phyloP scores from a whole-genome alignment of 2,113 vertebrate genomes.

The Lanius collurio region DNA sequence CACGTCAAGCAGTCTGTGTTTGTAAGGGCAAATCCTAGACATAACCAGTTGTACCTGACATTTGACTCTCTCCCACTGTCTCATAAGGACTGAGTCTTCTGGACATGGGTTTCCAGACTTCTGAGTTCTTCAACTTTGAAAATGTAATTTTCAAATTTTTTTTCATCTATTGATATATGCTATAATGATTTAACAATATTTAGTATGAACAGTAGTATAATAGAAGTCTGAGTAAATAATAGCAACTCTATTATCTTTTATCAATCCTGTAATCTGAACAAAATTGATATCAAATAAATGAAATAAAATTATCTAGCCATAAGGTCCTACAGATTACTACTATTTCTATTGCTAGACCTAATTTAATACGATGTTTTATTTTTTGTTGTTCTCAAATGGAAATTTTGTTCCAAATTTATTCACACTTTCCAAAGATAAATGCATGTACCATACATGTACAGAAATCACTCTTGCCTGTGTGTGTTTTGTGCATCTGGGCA shows the following conservation, averaged over 20 bases:
- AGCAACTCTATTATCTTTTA: not conserved
- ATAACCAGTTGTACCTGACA: not conserved
- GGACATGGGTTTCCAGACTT: accelerated
- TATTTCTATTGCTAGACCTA: not conserved
- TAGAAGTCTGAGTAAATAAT: not conserved
- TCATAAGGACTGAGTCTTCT: not conserved
- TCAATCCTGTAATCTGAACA: not conserved
- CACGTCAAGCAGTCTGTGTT: not conserved
- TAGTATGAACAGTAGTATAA: not conserved
- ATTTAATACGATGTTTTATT: not conserved
- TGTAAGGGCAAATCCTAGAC: not conserved
- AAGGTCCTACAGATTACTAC: not conserved
- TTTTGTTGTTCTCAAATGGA: not conserved
- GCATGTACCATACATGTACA: not conserved
- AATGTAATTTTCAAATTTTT: not conserved
- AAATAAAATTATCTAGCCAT: not conserved
- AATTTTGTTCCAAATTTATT: not conserved
- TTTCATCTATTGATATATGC: not conserved
- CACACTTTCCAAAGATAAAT: not conserved
- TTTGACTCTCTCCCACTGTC: not conserved
- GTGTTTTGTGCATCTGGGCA: not conserved
- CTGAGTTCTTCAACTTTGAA: not conserved
- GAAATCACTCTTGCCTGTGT: not conserved
- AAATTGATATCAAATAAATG: not conserved
- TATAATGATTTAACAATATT: not conserved